Evolutionary conservation across 1,140 invertebrate genomes (phyloP).

Genomic region (Aporrectodea caliginosa): DNA sequence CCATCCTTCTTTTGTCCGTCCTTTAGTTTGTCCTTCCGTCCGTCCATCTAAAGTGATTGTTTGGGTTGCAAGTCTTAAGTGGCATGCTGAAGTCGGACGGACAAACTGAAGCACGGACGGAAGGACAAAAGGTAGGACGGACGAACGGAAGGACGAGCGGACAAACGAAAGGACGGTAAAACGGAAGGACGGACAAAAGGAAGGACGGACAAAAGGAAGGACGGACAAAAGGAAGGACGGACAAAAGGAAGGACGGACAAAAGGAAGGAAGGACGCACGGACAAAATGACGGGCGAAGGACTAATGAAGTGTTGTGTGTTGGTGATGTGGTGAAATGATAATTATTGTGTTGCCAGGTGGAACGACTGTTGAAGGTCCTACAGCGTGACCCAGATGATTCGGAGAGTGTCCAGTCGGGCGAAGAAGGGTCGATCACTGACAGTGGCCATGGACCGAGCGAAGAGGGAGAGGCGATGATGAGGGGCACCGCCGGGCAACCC

Average conservation of each 20-base stretch:
- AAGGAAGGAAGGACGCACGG: neutral
- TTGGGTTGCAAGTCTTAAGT: too few relatives aligned
- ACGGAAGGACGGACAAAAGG: neutral
- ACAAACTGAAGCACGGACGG: too few relatives aligned
- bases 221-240: neutral
- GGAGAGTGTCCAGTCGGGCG: constrained; percentile 20
- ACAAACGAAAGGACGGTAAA: too few relatives aligned
- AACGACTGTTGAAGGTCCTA: neutral
- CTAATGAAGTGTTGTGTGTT: neutral
- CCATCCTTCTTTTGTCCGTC: too few relatives aligned
- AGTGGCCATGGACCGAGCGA: constrained; percentile 25
- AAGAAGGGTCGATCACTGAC: constrained; percentile 17
- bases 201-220: neutral
- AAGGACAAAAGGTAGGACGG: too few relatives aligned
- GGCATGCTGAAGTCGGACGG: too few relatives aligned
- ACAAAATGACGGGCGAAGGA: neutral
- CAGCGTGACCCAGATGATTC: neutral
- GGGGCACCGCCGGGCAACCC: neutral
- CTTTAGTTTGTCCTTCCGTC: too few relatives aligned
- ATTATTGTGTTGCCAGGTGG: neutral
- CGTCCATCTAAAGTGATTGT: too few relatives aligned
- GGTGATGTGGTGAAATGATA: neutral
- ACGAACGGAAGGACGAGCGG: too few relatives aligned
- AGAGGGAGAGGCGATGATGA: neutral
- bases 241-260: neutral